phyloP scores from a whole-genome alignment of 2,888 invertebrate species.

The Ophonus ardosiacus region DNA sequence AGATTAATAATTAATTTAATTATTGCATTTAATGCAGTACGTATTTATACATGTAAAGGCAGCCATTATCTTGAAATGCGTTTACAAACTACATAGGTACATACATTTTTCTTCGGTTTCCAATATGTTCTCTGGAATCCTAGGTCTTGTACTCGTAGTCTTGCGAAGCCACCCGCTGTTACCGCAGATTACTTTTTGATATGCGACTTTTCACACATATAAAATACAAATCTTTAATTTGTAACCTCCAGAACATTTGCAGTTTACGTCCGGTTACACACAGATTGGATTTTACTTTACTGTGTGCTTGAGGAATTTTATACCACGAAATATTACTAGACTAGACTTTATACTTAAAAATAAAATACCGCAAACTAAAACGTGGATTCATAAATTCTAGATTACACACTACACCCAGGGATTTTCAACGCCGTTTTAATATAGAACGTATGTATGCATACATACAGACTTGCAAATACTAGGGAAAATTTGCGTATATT shows the following conservation, averaged over 20 bases:
- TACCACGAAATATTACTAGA: slow-evolving; percentile 32
- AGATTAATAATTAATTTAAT: no score
- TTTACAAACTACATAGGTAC: not conserved
- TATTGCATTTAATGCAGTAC: no score
- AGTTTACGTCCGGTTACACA: slow-evolving; percentile 35
- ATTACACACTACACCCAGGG: not conserved
- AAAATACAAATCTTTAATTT: slow-evolving; percentile 50
- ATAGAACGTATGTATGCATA: not conserved
- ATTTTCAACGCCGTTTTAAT: slow-evolving; percentile 8
- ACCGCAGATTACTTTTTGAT: slow-evolving; percentile 51
- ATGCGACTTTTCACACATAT: slow-evolving; percentile 53
- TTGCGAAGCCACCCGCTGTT: slow-evolving; percentile 30
- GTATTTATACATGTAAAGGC: no score
- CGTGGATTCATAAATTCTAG: slow-evolving; percentile 20
- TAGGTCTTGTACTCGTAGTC: not conserved
- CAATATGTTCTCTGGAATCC: slow-evolving; percentile 2
- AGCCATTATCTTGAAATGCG: not conserved
- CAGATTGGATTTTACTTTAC: slow-evolving; percentile 44
- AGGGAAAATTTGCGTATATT: not conserved
- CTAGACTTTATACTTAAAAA: slow-evolving; percentile 20
- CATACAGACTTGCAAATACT: not conserved
- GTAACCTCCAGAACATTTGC: slow-evolving; percentile 34
- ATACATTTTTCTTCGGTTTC: not conserved
- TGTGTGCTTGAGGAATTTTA: slow-evolving; percentile 37
- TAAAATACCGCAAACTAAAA: not conserved